Percentiles rank a stretch among this genome's conserved stretches.
Evolutionary conservation across 2,797 vertebrate genomes (phyloP).

Genomic region (Podargus strigoides): DNA sequence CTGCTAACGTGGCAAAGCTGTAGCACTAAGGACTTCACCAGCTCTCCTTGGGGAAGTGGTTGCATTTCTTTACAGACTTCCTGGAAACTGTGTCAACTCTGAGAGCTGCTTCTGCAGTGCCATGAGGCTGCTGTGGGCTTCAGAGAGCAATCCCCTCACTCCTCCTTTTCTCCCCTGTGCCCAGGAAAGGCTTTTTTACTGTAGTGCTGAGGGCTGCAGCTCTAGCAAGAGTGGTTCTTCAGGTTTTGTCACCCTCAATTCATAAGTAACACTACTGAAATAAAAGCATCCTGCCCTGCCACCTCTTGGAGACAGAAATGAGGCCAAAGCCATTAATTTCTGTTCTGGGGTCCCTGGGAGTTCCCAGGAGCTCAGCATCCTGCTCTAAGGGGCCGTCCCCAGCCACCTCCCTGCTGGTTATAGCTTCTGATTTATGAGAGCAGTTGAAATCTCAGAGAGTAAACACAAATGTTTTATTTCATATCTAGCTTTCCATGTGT

Average conservation of each 20-base stretch:
- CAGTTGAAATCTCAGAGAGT: not conserved
- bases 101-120: not conserved
- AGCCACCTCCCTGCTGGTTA: not conserved
- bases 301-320: not conserved
- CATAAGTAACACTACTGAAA: not conserved
- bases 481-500: not conserved
- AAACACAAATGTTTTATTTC: not conserved
- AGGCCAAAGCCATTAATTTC: not conserved
- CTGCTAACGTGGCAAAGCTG: not conserved
- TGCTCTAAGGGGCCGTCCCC: not conserved
- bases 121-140: accelerated
- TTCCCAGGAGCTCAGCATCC: not conserved
- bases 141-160: not conserved
- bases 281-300: not conserved
- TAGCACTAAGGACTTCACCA: accelerated
- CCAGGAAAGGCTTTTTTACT: not conserved
- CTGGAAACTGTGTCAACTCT: not conserved
- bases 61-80: not conserved
- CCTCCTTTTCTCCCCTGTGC: not conserved
- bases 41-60: not conserved
- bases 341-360: not conserved
- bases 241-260: not conserved
- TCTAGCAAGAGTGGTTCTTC: not conserved
- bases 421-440: not conserved
- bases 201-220: not conserved